Percentiles rank a stretch among this genome's conserved stretches.
phyloP scores from a whole-genome alignment of 2,888 invertebrate genomes.

The Drosophila eohydei region DNA sequence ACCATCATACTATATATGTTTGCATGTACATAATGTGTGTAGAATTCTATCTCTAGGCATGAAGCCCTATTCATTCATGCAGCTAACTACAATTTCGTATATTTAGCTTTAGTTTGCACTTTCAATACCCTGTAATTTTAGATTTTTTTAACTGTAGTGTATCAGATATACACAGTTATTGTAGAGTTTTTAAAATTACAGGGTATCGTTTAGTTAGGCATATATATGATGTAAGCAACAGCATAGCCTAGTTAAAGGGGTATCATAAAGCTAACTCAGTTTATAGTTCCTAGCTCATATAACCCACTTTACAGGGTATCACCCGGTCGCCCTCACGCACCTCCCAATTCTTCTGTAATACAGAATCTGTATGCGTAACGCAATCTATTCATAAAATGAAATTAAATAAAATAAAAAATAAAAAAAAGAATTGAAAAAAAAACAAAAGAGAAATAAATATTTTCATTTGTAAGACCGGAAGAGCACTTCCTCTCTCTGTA shows the following conservation, averaged over 20 bases:
- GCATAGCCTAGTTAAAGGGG: background rate
- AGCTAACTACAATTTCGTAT: conserved; percentile 40
- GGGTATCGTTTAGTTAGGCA: background rate
- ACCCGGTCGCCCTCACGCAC: background rate
- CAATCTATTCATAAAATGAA: conserved; percentile 82
- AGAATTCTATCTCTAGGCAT: conserved; percentile 14
- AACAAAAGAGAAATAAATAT: conserved; percentile 70
- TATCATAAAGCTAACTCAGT: background rate
- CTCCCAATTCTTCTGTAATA: conserved; percentile 11
- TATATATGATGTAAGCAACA: no score
- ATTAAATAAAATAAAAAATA: conserved; percentile 65
- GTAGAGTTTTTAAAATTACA: background rate
- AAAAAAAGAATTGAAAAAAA: conserved; percentile 53
- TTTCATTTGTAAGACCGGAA: conserved; percentile 82
- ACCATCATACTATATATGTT: conserved; percentile 26
- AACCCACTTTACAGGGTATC: conserved; percentile 14
- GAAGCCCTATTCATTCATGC: conserved; percentile 31
- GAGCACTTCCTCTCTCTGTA: conserved; percentile 78
- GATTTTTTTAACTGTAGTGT: background rate
- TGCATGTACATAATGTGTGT: background rate
- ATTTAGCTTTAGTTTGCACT: conserved; percentile 42
- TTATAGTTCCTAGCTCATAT: background rate
- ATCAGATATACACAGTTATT: background rate
- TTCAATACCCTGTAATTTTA: conserved; percentile 19
- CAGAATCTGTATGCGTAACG: conserved; percentile 78